phyloP scores from a whole-genome alignment of 2,888 invertebrate species.

The Nymphalis c-album region DNA sequence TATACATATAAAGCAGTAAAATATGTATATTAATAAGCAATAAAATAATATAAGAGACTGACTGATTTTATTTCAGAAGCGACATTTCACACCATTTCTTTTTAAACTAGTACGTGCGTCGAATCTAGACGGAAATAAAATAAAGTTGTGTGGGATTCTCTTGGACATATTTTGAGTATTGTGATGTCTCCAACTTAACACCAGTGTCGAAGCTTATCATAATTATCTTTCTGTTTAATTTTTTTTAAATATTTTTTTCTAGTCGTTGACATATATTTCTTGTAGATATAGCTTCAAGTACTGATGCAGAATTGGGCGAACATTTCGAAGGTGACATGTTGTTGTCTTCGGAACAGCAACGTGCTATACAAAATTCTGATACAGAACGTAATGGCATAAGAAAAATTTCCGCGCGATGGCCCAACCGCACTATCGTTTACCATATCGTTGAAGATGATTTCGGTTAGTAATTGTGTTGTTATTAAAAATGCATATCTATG shows the following conservation, averaged over 20 bases:
- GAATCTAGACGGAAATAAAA: too few species aligned
- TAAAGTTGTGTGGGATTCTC: too few species aligned
- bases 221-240: not conserved
- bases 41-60: too few species aligned
- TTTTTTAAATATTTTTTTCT: too few species aligned
- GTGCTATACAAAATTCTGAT: conserved; percentile 51
- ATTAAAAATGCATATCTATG: not conserved
- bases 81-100: too few species aligned
- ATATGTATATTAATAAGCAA: too few species aligned
- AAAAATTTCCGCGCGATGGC: conserved; percentile 70
- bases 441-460: conserved; percentile 67
- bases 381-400: conserved; percentile 67
- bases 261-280: not conserved
- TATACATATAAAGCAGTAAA: too few species aligned
- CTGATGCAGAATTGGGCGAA: conserved; percentile 60
- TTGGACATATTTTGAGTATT: too few species aligned
- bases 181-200: too few species aligned
- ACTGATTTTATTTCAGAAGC: too few species aligned
- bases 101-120: too few species aligned
- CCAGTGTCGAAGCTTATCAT: too few species aligned
- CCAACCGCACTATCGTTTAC: conserved; percentile 70
- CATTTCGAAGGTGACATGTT: conserved; percentile 79
- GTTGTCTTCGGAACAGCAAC: conserved; percentile 54
- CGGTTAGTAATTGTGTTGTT: conserved; percentile 56
- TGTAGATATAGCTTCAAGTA: conserved; percentile 21